Base-by-base conservation (phyloP, 2,113 vertebrate species). In the Coptodon bakossiorum region DNA sequence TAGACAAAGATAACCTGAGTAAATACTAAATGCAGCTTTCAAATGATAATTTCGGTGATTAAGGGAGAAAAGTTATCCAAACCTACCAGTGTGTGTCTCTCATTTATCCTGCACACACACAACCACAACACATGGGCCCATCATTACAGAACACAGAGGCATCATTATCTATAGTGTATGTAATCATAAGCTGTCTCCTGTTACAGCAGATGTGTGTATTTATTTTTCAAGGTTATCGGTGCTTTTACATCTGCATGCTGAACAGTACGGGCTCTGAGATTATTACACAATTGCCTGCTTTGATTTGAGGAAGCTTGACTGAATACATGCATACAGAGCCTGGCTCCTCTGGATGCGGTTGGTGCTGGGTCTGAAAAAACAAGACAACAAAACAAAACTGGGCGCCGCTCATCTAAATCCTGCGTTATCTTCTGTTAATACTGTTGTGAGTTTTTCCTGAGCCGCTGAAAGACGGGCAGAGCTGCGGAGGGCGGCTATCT, bases 381-480 rank as follows among this genome's bases (percentile, higher is more conserved):
- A 29, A 76, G 50, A 78, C 48, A 3, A 68, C 34, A 40, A 43
- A 71, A 22, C 8, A 10, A 76, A 56, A 71, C 48, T 56, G 29
- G 45, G 10, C 43, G 16, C 27, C 3, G 45, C 53, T 80, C 80
- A 63, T 86, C 34, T 82, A 81, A 92, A 88, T 63, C 84, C 84
- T 40, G 53, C 57, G 36, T 86, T 73, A 91, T 90, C 80, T 80
- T 83, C 53, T 85, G 86, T 82, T 89, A 85, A 86, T 83, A 50
- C 68, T 63, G 56, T 59, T 66, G 86, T 59, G 61, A 82, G 24
- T 61, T 81, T 76, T 57, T 36, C 50, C 78, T 85, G 56, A 31
- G 84, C 82, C 16, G 31, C 61, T 71, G 24, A 81, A 45, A 83
- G 45, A 80, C 53, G 12, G 13, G 7, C 78, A 53, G 54, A 66